Evolutionary conservation across 2,113 vertebrate genomes (phyloP).

Genomic region (Lota lota): DNA sequence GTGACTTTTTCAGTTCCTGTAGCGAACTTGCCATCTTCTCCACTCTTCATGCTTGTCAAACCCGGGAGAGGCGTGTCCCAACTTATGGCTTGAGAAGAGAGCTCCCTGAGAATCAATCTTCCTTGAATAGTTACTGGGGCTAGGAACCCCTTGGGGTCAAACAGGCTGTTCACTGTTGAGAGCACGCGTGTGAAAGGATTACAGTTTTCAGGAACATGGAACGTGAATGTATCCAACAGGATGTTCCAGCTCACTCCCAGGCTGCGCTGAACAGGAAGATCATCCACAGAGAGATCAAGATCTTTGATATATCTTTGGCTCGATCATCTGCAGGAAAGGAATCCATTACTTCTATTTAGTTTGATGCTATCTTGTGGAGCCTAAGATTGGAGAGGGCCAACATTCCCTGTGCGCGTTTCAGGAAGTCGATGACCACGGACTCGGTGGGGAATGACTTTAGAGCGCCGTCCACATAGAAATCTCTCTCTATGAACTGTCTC

Average conservation of each 20-base stretch:
- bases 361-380: conserved; percentile 10
- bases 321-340: conserved; percentile 11
- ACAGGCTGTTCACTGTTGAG: conserved; percentile 26
- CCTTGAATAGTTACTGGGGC: conserved; percentile 23
- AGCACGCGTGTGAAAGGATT: conserved; percentile 22
- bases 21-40: too few species aligned
- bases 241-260: conserved; percentile 45
- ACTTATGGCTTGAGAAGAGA: too few species aligned
- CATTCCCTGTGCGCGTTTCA: too few species aligned
- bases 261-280: conserved; percentile 6
- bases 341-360: conserved; percentile 4
- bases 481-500: too few species aligned
- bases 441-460: too few species aligned
- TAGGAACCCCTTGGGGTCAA: conserved; percentile 17
- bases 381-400: too few species aligned
- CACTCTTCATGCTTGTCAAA: too few species aligned
- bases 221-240: conserved; percentile 37
- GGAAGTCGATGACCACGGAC: too few species aligned
- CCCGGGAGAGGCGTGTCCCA: too few species aligned
- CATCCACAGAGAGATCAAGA: conserved; percentile 8
- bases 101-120: not conserved
- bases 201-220: conserved; percentile 3
- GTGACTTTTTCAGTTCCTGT: too few species aligned
- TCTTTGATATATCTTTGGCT: conserved; percentile 11
- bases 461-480: too few species aligned